A percentile compares a stretch with the other conserved stretches of the same genome.
Conservation (phyloP, 2,113 vertebrate genomes). For the Ploceus nigricollis region DNA sequence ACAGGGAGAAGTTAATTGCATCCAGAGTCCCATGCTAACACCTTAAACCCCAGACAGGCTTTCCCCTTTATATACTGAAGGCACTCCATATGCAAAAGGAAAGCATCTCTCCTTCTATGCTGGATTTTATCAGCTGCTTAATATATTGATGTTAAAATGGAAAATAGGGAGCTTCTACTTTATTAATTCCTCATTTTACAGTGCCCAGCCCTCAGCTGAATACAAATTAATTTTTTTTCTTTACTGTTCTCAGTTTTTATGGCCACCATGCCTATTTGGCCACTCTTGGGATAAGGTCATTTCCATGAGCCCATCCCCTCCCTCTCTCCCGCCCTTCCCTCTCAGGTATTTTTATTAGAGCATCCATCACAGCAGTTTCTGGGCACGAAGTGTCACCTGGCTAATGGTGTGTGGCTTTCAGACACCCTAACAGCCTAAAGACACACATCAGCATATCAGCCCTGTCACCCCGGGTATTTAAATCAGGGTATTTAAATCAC, state of each 20-base stretch:
- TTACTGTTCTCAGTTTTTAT: background rate
- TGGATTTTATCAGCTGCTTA: background rate
- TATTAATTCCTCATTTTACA: background rate
- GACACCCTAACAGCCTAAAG: background rate
- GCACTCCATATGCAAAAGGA: background rate
- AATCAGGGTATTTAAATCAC: background rate
- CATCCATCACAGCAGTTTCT: background rate
- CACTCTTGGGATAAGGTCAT: background rate
- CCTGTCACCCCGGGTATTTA: background rate
- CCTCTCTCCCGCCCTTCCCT: background rate
- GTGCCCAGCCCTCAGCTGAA: background rate
- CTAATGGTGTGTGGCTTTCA: background rate
- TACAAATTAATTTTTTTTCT: background rate
- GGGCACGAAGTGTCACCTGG: background rate
- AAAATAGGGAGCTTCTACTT: background rate
- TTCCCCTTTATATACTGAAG: background rate
- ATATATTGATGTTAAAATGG: background rate
- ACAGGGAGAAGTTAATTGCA: background rate
- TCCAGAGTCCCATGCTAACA: background rate
- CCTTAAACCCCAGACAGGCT: background rate
- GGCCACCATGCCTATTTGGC: background rate
- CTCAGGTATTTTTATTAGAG: conserved; percentile 5
- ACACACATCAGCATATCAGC: background rate
- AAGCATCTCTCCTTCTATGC: background rate
- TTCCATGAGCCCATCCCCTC: background rate